Percentiles rank a stretch among this genome's conserved stretches.
Conservation (phyloP, 37 sponge, comb jelly and placozoan species). For the Axinella damicornis region DNA sequence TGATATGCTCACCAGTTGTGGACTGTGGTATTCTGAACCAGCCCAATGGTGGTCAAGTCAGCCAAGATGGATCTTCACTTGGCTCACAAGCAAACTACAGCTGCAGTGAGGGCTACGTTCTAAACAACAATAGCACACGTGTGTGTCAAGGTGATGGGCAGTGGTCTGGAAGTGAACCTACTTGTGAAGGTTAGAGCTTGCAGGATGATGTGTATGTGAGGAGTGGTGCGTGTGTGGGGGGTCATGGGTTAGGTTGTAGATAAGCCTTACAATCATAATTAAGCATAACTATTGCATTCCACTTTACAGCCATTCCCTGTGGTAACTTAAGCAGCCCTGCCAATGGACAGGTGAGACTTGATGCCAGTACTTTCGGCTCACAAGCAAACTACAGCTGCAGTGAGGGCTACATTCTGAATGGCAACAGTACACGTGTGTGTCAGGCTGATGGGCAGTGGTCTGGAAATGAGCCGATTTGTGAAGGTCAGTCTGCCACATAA, state of each 20-base stretch:
- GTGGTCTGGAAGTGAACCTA: constrained; percentile 25
- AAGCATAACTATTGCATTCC: too few species aligned
- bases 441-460: not conserved
- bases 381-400: not conserved
- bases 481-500: too few species aligned
- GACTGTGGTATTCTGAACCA: not conserved
- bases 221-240: too few species aligned
- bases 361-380: not conserved
- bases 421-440: not conserved
- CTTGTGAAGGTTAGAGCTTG: constrained; percentile 3
- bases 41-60: not conserved
- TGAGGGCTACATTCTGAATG: constrained; percentile 1
- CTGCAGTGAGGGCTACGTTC: constrained; percentile 4
- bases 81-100: not conserved
- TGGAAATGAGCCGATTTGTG: not conserved
- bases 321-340: not conserved
- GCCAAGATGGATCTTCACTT: not conserved
- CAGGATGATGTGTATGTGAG: too few species aligned
- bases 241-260: too few species aligned
- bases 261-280: too few species aligned
- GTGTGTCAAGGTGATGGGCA: not conserved
- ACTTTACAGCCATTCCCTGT: not conserved
- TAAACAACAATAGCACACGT: not conserved
- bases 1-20: not conserved
- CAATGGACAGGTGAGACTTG: not conserved